Base-by-base conservation (phyloP, 2,888 invertebrate species). In the Octodonta nipae region DNA sequence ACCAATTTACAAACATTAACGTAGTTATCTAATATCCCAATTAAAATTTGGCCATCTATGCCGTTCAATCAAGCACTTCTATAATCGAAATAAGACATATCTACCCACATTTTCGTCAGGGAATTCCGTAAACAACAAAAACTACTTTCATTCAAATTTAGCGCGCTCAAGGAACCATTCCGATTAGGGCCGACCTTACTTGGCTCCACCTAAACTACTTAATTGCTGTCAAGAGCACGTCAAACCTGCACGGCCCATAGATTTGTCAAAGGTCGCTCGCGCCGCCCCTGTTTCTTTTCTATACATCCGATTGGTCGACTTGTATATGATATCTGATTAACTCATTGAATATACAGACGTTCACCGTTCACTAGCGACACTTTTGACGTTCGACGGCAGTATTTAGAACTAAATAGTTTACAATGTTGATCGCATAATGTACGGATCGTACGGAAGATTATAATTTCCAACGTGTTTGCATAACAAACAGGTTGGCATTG, bases 171-270 rank as follows among this genome's bases (percentile, higher is more conserved):
- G 59, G 52, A 54, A 61, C 64, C 64, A 64, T 63, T 55, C 58
- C 50, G 55, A 54, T 61, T 59, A 56, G 58, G 62, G 62, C 54
- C 54, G 59, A 55, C 50, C 55, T 52, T 50, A 50, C 43, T 47
- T 45, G 60, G 60, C 62, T 58, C 63, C 64, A 58, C 63, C 64
- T 63, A 54, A 53, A 60, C 48, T 56, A 58, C 60, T 64, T 64
- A 57, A 61, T 63, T 54, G 44, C 54, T 57, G 63, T 63, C 63
- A 58, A 50, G 52, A 40, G 49, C 46, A 52, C 58, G 61, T 63
- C 62, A 61, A 56, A 51, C 49, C 47, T 47, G 61, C 47, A 54
- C 63, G 54, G 56, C 63, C 63, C 59, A 52, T 51, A 56, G 53
- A 62, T 63, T 60, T 57, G 53, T 62, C 60, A 60, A 54, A 49